Percentiles rank a stretch among this genome's conserved stretches.
These are phyloP conservation scores for Lepetodrilus schrolli DNA, from an alignment of 2,888 invertebrate genomes.

Conservation along the genomic window DNA sequence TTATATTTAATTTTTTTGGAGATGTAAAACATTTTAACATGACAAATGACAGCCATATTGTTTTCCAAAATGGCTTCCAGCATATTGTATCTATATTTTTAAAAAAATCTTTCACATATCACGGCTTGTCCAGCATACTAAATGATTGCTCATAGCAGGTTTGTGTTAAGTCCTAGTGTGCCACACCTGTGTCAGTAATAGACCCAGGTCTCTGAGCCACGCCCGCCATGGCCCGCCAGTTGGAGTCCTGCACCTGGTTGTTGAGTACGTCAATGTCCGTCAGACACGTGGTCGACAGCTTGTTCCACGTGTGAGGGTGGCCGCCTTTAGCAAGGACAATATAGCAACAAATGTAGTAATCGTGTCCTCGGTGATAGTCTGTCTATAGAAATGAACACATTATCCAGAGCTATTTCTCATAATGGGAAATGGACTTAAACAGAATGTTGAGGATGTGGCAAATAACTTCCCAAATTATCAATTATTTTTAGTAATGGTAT, in stretches of 20 bases:
- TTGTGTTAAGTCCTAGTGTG: too few relatives aligned
- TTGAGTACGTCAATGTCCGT: constrained; percentile 81
- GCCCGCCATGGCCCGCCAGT: constrained; percentile 61
- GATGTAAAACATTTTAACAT: too few relatives aligned
- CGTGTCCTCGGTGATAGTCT: not conserved
- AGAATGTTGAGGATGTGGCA: too few relatives aligned
- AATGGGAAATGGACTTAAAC: not conserved
- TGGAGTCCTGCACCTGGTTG: constrained; percentile 65
- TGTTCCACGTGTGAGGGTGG: constrained; percentile 91
- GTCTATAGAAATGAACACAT: not conserved
- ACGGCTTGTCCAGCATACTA: too few relatives aligned
- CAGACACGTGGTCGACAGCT: constrained; percentile 80
- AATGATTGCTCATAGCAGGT: too few relatives aligned
- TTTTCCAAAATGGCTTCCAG: not conserved
- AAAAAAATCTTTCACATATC: too few relatives aligned
- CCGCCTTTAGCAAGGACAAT: constrained; percentile 78
- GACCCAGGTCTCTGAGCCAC: constrained; percentile 42
- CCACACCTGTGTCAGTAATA: not conserved
- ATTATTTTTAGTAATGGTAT: too few relatives aligned
- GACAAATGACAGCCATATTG: too few relatives aligned
- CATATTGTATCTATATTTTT: not conserved
- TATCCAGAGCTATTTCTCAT: not conserved
- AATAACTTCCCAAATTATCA: too few relatives aligned
- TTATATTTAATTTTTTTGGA: too few relatives aligned
- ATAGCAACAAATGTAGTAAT: not conserved